Conservation (phyloP, 1,140 invertebrate genomes). For the Achroia grisella region DNA sequence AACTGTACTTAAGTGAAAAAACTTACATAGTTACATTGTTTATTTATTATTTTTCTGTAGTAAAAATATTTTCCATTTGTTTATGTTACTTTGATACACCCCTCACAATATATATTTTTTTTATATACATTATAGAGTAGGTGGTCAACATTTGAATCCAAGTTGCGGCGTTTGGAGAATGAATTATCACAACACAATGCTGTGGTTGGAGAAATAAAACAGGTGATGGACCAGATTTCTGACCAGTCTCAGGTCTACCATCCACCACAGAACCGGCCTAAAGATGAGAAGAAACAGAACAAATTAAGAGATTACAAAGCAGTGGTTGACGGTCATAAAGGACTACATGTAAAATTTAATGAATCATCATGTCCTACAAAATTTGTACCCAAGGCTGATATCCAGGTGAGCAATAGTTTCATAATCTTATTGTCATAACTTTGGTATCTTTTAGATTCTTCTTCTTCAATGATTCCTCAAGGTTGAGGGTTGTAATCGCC, state of each 20-base stretch:
- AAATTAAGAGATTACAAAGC: conserved; percentile 48
- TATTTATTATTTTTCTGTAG: no score
- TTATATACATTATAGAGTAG: conserved; percentile 73
- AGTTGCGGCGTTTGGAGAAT: conserved; percentile 78
- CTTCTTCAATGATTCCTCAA: no score
- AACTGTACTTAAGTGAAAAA: no score
- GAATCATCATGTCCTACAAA: conserved; percentile 46
- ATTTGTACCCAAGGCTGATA: conserved; percentile 65
- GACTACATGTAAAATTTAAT: conserved; percentile 42
- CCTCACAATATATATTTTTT: background rate
- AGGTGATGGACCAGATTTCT: conserved; percentile 62
- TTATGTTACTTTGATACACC: no score
- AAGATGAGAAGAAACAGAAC: conserved; percentile 9
- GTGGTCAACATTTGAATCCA: conserved; percentile 79
- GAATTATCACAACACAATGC: conserved; percentile 77
- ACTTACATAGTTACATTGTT: no score
- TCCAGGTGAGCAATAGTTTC: conserved; percentile 56
- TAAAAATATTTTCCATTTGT: no score
- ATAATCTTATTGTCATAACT: no score
- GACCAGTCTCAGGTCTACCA: conserved; percentile 39
- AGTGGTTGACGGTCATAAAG: conserved; percentile 49
- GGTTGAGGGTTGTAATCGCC: no score
- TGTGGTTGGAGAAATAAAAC: conserved; percentile 74
- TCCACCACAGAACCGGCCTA: conserved; percentile 34
- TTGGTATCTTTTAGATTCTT: no score